These are phyloP conservation scores for Fopius arisanus DNA, from an alignment of 1,140 invertebrate species.

Conservation along the genomic window DNA sequence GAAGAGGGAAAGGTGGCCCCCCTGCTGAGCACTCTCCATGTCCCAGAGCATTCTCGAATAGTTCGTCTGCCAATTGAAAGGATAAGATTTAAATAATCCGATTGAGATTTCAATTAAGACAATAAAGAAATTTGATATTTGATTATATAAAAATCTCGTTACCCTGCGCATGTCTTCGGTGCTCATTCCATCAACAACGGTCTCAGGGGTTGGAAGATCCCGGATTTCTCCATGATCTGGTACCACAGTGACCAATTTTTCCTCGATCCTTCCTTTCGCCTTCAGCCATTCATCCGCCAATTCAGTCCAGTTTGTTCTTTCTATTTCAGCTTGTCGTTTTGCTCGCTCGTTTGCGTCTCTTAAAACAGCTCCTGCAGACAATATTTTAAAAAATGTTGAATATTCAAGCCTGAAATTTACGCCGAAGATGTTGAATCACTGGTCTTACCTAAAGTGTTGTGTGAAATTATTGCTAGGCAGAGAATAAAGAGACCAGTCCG, in stretches of 20 bases:
- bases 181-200: conserved; percentile 11
- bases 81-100: no score
- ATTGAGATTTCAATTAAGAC: no score
- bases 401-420: no score
- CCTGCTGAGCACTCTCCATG: conserved; percentile 69
- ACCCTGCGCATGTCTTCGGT: conserved; percentile 25
- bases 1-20: conserved; percentile 76
- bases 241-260: conserved; percentile 24
- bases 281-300: conserved; percentile 36
- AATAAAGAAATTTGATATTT: no score
- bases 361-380: conserved; percentile 17
- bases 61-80: conserved; percentile 56
- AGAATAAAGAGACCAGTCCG: conserved; percentile 18
- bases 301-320: conserved; percentile 36
- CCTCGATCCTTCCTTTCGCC: conserved; percentile 32
- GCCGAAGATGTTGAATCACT: no score
- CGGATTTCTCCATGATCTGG: conserved; percentile 8
- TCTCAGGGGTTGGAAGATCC: conserved; percentile 20
- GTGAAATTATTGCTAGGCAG: conserved; percentile 19
- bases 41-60: conserved; percentile 76
- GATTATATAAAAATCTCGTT: not conserved
- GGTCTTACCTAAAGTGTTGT: conserved; percentile 30
- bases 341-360: conserved; percentile 17
- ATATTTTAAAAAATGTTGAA: no score
- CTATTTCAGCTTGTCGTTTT: conserved; percentile 34